phyloP scores from a whole-genome alignment of 1,140 invertebrate species.

The Tetramorium alpestre region DNA sequence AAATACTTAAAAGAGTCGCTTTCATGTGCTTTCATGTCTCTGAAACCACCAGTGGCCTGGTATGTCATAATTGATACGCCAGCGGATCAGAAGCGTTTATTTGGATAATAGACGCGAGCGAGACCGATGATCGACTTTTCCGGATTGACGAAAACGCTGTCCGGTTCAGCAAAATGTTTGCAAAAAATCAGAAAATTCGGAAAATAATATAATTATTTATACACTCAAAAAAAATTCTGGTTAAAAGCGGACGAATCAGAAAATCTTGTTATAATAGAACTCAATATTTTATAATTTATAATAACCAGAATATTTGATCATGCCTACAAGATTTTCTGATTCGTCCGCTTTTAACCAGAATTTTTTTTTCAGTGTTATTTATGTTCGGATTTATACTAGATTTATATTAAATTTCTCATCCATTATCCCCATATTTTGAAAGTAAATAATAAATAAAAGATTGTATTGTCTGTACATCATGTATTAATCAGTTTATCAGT shows the following conservation, averaged over 20 bases:
- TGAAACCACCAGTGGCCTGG: conserved; percentile 11
- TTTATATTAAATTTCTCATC: not conserved
- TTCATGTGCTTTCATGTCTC: conserved; percentile 12
- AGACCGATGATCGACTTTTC: not conserved
- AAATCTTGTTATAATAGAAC: no score
- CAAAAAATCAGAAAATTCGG: not conserved
- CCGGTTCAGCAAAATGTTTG: not conserved
- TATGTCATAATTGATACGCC: conserved; percentile 35
- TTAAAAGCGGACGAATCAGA: no score
- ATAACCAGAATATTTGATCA: no score
- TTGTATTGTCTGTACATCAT: not conserved
- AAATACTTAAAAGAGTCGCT: not conserved
- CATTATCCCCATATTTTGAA: not conserved
- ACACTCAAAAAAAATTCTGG: no score
- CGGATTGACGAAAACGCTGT: not conserved
- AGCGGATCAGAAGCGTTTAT: not conserved
- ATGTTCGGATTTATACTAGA: not conserved
- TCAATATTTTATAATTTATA: no score
- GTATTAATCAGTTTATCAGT: conserved; percentile 15
- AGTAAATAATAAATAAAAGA: not conserved
- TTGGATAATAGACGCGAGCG: not conserved
- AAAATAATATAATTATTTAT: no score
- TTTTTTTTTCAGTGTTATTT: no score
- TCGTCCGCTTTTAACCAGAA: no score
- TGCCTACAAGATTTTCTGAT: no score